Base-by-base conservation (phyloP, 2,797 vertebrate species). In the Ptychobarbus kaznakovi region DNA sequence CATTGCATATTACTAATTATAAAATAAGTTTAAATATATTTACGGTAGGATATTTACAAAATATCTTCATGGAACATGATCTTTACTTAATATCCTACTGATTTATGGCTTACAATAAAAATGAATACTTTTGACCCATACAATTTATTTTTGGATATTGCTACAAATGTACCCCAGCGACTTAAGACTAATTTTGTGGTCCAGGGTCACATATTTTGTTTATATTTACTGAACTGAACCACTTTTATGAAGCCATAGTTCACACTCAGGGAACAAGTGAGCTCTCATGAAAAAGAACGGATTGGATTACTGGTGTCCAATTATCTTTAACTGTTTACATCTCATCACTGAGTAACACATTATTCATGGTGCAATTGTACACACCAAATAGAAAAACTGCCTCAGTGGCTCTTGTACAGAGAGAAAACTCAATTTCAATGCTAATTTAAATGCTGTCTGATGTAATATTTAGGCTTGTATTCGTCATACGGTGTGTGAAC, bases 371-470 rank as follows among this genome's bases (percentile, higher is more conserved):
- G 25, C 25, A 51, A n/a, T 44, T 70, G 82, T 49, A 74, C 22
- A 58, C 69, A 69, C 42, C 85, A 40, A 56, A 81, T 18, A 82
- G 38, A 49, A 75, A 77, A 35, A 51, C 42, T 42, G 22, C 66
- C 44, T 58, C 53, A 0, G 16, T 82, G 40, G 28, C 15, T 61
- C 20, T 65, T 56, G 22, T 53, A 35, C n/a, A 79, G 4, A 53
- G 49, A 58, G 35, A 69, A 74, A 83, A 61, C 46, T 65, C 63
- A 42, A 79, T 87, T 86, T 82, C 88, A 86, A 87, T 72, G 73
- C 66, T 86, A 40, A 87, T 88, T 86, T 82, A 78, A 81, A 86
- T 46, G 61, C 58, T 44, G 66, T 72, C 73, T 22, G 68, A 56
- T 72, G 69, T 53, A 58, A 42, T 38, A 65, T 86, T 85, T 83